Conservation (phyloP, 2,113 vertebrate species). For the Siniperca knerii region DNA sequence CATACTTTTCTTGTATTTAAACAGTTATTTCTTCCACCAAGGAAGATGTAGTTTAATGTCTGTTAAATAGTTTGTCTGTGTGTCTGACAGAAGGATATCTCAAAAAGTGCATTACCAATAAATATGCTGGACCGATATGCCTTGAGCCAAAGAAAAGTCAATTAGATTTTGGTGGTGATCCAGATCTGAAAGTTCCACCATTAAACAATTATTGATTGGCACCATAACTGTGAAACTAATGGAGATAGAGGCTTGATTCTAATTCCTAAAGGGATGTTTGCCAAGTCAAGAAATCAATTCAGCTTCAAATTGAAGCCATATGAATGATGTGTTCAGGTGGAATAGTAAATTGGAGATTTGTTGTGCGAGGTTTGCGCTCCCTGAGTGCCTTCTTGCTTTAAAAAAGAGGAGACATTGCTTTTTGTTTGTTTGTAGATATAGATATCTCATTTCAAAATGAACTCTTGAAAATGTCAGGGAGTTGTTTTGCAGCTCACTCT, state of each 20-base stretch:
- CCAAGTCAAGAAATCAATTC: conserved; percentile 34
- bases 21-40: background rate
- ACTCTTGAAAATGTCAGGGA: background rate
- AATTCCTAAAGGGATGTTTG: conserved; percentile 11
- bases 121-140: background rate
- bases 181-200: conserved; percentile 26
- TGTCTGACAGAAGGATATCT: background rate
- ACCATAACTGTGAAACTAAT: conserved; percentile 47
- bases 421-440: background rate
- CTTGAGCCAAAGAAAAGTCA: conserved; percentile 23
- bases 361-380: background rate
- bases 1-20: background rate
- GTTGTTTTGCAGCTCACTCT: background rate
- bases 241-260: conserved; percentile 18
- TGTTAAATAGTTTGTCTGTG: conserved; percentile 3
- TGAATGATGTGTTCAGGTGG: background rate
- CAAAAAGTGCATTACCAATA: conserved; percentile 2
- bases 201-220: conserved; percentile 45
- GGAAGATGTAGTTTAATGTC: background rate
- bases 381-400: background rate
- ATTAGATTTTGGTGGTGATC: conserved; percentile 28
- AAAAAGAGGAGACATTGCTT: background rate
- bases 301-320: conserved; percentile 11
- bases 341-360: background rate
- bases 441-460: background rate